phyloP scores from a whole-genome alignment of 1,140 invertebrate species.

The Trachymyrmex cornetzi region DNA sequence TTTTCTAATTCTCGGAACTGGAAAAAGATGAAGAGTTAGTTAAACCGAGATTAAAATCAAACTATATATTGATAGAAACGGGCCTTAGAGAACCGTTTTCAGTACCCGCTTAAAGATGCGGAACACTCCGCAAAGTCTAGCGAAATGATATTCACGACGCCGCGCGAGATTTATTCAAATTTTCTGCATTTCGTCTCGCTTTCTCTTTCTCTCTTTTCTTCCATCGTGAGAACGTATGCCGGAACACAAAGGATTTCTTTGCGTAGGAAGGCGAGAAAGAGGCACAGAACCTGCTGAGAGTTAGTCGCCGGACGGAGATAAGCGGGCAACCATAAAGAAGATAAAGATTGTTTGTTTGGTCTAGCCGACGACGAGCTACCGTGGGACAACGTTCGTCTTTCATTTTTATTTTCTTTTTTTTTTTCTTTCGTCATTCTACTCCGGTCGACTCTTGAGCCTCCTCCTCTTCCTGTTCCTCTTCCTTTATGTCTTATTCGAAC shows the following conservation, averaged over 20 bases:
- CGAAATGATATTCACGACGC: conserved; percentile 70
- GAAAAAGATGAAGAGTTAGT: too few species aligned
- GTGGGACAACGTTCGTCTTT: conserved; percentile 64
- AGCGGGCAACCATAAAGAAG: conserved; percentile 73
- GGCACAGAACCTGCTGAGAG: conserved; percentile 63
- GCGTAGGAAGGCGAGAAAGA: conserved; percentile 67
- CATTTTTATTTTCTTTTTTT: conserved; percentile 37
- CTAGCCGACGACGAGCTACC: conserved; percentile 69
- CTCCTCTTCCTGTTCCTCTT: conserved; percentile 27
- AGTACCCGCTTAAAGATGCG: conserved; percentile 27
- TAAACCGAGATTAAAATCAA: too few species aligned
- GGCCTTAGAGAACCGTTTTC: conserved; percentile 38
- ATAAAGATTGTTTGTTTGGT: conserved; percentile 83
- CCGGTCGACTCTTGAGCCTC: conserved; percentile 22
- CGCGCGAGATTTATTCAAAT: conserved; percentile 73
- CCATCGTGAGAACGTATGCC: conserved; percentile 65
- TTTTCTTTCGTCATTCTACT: conserved; percentile 18
- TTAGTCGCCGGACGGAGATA: conserved; percentile 72
- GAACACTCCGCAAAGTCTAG: conserved; percentile 37
- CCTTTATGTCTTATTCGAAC: conserved; percentile 14
- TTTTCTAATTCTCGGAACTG: too few species aligned
- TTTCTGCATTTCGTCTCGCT: conserved; percentile 33
- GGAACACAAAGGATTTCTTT: conserved; percentile 77
- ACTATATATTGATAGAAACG: too few species aligned
- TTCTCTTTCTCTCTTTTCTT: conserved; percentile 47